Percentiles rank a stretch among this genome's conserved stretches.
Evolutionary conservation across 2,113 vertebrate species (phyloP).

Genomic region (Heloderma charlesbogerti): DNA sequence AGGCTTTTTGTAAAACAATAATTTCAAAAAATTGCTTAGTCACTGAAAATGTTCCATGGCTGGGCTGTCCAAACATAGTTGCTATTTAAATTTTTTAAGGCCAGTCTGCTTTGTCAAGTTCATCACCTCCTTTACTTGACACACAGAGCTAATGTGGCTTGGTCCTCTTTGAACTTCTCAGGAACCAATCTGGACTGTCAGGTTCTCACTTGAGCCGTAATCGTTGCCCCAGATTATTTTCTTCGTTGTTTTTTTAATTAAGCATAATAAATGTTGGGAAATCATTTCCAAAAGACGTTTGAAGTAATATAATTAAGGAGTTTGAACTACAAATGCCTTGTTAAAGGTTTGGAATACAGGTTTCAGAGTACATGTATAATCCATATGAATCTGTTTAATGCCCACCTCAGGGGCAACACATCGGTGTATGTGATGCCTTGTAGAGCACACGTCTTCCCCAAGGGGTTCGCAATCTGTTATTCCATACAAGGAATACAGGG

Average conservation of each 20-base stretch:
- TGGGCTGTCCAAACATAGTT: neutral
- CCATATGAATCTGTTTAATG: neutral
- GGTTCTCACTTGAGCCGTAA: neutral
- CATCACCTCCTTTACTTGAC: neutral
- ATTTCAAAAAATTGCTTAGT: neutral
- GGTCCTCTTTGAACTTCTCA: neutral
- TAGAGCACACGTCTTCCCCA: neutral
- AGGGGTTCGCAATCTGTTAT: neutral
- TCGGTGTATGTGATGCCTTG: neutral
- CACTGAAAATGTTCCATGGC: neutral
- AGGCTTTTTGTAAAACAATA: neutral
- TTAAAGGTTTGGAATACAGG: neutral
- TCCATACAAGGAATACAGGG: neutral
- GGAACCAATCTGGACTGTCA: neutral
- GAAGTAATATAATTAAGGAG: neutral
- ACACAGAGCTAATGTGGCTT: rapidly evolving
- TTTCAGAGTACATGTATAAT: rapidly evolving
- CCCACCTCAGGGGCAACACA: no score
- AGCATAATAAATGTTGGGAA: neutral
- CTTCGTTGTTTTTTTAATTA: neutral
- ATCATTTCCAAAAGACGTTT: neutral
- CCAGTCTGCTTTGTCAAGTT: neutral
- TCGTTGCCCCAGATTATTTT: neutral
- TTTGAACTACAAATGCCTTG: neutral
- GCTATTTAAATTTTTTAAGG: neutral